Base-by-base conservation (phyloP, 1,140 invertebrate species). In the Pygmarrhopalites habei region DNA sequence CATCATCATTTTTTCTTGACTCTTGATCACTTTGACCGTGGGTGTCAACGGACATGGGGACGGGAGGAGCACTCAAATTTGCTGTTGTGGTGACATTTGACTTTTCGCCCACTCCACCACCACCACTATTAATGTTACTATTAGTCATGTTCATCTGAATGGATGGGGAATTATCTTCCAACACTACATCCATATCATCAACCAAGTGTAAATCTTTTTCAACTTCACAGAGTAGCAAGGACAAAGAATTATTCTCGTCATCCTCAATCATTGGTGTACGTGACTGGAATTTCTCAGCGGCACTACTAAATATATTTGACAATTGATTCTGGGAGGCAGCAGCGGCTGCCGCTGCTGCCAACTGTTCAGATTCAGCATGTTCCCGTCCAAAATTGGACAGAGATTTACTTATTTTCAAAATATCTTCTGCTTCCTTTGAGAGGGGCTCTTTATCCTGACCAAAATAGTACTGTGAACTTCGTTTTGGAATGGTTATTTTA, bases 311-410 rank as follows among this genome's bases (percentile, higher is more conserved):
- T 2, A 32, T 5, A 26, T 58, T 43, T 4, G 19, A 44, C 14
- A 58, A 28, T 21, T 41, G 5, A 30, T 49, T 44, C 23, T 52
- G 59, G 4, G 44, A 5, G 3, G 44, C 25, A 14, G 28, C 57
- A n/a, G 2, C 21, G 26, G 28, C 35, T 12, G 39, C 39, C n/a
- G 39, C 39, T 19, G 46, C 46, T 10, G 46, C 23, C 26, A 47
- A 32, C 35, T 44, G 39, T 39, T 58, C 60, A 29, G 46, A 29
- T 47, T 62, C 44, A 1, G 39, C 30, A 56, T 70, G 66, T 14
- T 64, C 66, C n/a, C 52, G 51, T 21, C 68, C 68, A 51, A 70
- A 70, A 57, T 70, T 70, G 0, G 68, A 67, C 14, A 70, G 44
- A 57, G 66, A 65, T 28, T 70, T 52, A 30, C 62, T 65, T 19